Conservation (phyloP, 2,113 vertebrate genomes). For the Synchiropus splendidus region DNA sequence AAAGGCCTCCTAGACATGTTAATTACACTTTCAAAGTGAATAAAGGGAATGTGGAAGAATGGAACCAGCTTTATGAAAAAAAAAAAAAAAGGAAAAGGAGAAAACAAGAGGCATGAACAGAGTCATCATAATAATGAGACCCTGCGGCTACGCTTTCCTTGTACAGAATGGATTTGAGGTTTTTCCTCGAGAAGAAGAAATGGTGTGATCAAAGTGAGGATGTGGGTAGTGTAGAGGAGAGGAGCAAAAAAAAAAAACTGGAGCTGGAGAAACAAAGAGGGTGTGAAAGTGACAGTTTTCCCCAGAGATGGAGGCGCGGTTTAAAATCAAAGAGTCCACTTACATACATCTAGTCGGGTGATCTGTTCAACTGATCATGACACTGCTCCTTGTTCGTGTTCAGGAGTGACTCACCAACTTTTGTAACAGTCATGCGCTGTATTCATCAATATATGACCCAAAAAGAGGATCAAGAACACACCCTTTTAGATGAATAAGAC, state of each 20-base stretch:
- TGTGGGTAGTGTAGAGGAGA: neutral
- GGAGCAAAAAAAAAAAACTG: slow-evolving; percentile 6
- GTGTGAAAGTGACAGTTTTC: slow-evolving; percentile 31
- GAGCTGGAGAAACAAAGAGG: neutral
- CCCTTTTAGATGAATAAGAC: no score
- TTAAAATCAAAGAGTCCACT: slow-evolving; percentile 50
- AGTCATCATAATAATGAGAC: slow-evolving; percentile 36
- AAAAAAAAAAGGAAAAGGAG: slow-evolving; percentile 19
- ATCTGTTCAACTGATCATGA: slow-evolving; percentile 33
- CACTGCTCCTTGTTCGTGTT: no score
- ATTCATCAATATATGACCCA: no score
- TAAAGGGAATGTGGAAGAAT: slow-evolving; percentile 17
- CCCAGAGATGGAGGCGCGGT: slow-evolving; percentile 32
- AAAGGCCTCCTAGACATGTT: slow-evolving; percentile 41
- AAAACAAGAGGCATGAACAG: slow-evolving; percentile 18
- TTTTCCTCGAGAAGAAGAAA: slow-evolving; percentile 11
- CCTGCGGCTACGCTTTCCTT: slow-evolving; percentile 21
- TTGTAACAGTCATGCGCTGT: no score
- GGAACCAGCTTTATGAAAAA: slow-evolving; percentile 1
- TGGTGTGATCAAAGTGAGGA: slow-evolving; percentile 29
- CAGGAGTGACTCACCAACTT: no score
- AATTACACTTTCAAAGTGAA: slow-evolving; percentile 41
- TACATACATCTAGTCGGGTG: slow-evolving; percentile 45
- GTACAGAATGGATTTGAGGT: slow-evolving; percentile 27
- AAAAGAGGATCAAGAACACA: no score